Conservation (phyloP, 2,113 vertebrate genomes). For the Seriola quinqueradiata region DNA sequence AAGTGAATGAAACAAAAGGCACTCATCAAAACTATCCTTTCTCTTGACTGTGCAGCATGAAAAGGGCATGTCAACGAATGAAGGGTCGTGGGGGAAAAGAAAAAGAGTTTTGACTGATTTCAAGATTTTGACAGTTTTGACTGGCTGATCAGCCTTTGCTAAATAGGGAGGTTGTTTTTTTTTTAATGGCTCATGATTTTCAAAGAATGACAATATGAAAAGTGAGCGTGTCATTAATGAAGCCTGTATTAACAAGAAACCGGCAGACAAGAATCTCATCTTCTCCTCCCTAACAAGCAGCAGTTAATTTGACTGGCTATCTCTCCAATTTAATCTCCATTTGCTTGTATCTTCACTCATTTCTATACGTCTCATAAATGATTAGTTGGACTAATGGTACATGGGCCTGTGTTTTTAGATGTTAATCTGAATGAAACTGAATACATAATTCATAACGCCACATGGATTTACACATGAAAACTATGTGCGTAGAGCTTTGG, state of each 20-base stretch:
- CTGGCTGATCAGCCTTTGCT: conserved; percentile 47
- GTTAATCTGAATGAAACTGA: conserved; percentile 64
- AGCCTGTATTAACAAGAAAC: conserved; percentile 62
- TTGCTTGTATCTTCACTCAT: conserved; percentile 73
- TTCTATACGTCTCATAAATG: conserved; percentile 73
- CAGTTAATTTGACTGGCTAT: conserved; percentile 78
- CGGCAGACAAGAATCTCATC: conserved; percentile 76
- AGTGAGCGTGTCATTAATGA: conserved; percentile 69
- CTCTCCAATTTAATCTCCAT: conserved; percentile 74
- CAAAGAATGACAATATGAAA: conserved; percentile 63
- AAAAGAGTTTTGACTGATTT: conserved; percentile 45
- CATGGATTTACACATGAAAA: conserved; percentile 29
- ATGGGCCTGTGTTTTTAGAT: conserved; percentile 66
- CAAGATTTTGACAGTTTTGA: conserved; percentile 50
- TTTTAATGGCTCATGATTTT: conserved; percentile 51
- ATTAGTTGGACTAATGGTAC: conserved; percentile 74
- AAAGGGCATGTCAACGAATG: conserved; percentile 75
- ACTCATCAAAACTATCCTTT: conserved; percentile 68
- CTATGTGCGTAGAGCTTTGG: background rate
- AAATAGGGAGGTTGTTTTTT: conserved; percentile 25
- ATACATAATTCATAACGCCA: conserved; percentile 68
- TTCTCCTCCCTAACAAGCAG: conserved; percentile 76
- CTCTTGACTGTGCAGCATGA: conserved; percentile 66
- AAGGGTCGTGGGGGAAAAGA: conserved; percentile 2
- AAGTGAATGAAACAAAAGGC: conserved; percentile 67